Percentiles rank a stretch among this genome's conserved stretches.
phyloP scores from a whole-genome alignment of 2,797 vertebrate species.

The Anableps anableps region DNA sequence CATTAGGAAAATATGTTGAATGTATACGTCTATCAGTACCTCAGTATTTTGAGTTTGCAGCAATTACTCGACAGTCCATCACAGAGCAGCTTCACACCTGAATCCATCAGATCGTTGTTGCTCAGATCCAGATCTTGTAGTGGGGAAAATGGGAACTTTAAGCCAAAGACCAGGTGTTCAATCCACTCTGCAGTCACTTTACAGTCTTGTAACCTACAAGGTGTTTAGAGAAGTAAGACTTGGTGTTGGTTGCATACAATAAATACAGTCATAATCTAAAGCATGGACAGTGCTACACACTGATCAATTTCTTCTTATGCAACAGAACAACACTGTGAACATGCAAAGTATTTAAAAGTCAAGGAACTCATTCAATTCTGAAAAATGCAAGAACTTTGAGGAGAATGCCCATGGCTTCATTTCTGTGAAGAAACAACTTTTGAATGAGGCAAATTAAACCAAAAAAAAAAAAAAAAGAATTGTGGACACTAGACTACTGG shows the following conservation, averaged over 20 bases:
- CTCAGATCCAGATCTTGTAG: conserved; percentile 54
- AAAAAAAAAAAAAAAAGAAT: too few relatives aligned
- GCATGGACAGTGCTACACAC: neutral
- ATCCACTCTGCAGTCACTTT: conserved; percentile 40
- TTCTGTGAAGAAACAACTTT: too few relatives aligned
- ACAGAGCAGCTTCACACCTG: conserved; percentile 39
- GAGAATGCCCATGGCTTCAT: too few relatives aligned
- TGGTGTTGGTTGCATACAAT: neutral
- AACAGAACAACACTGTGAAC: neutral
- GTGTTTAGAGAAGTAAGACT: neutral
- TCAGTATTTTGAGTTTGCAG: conserved; percentile 46
- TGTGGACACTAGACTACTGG: too few relatives aligned
- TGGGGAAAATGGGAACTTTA: conserved; percentile 26
- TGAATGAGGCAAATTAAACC: too few relatives aligned
- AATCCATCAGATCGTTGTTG: conserved; percentile 58
- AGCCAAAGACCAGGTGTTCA: conserved; percentile 22
- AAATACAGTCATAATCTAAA: neutral
- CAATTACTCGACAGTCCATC: conserved; percentile 26
- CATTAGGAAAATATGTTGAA: neutral
- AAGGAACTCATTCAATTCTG: too few relatives aligned
- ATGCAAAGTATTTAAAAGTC: too few relatives aligned
- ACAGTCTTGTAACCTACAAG: conserved; percentile 49
- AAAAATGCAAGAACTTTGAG: too few relatives aligned
- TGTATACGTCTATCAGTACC: conserved; percentile 21
- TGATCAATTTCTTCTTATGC: neutral